Percentiles rank a stretch among this genome's conserved stretches.
These are phyloP conservation scores for Dicranocentrus wangi DNA, from an alignment of 2,888 invertebrate genomes.

Conservation along the genomic window DNA sequence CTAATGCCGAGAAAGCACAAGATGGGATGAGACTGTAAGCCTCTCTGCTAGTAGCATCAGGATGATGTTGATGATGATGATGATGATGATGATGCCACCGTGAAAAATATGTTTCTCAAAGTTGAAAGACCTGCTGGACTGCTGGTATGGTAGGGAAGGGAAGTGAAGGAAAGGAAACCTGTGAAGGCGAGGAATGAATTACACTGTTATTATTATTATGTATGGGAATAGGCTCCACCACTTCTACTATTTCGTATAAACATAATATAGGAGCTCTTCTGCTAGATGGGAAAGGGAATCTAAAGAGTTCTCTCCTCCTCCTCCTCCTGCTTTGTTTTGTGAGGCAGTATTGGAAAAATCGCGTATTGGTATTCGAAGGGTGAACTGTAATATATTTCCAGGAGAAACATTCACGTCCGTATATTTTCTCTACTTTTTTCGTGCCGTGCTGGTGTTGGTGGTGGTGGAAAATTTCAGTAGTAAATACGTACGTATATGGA, in stretches of 20 bases:
- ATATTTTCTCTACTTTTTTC: constrained; percentile 12
- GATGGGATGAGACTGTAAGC: constrained; percentile 49
- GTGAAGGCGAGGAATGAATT: constrained; percentile 54
- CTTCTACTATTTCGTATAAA: not conserved
- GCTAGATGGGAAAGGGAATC: too few species aligned
- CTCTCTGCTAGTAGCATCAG: too few species aligned
- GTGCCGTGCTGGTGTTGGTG: not conserved
- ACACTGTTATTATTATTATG: constrained; percentile 45
- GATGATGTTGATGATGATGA: too few species aligned
- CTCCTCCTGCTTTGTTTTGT: constrained; percentile 44
- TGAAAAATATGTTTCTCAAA: constrained; percentile 48
- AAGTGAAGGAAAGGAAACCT: constrained; percentile 29
- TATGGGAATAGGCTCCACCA: not conserved
- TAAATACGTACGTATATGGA: too few species aligned
- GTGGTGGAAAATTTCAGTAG: too few species aligned
- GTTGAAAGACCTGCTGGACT: constrained; percentile 58
- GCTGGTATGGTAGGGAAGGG: not conserved
- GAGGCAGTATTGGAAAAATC: constrained; percentile 47
- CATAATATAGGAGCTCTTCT: not conserved
- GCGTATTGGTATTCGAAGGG: constrained; percentile 53
- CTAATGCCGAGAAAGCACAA: not conserved
- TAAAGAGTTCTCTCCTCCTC: not conserved
- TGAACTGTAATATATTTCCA: constrained; percentile 54
- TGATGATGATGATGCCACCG: constrained; percentile 47
- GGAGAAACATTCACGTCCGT: constrained; percentile 39